Percentiles rank a stretch among this genome's conserved stretches.
Conservation (phyloP, 2,888 invertebrate species). For the Acanthococcus lagerstroemiae region DNA sequence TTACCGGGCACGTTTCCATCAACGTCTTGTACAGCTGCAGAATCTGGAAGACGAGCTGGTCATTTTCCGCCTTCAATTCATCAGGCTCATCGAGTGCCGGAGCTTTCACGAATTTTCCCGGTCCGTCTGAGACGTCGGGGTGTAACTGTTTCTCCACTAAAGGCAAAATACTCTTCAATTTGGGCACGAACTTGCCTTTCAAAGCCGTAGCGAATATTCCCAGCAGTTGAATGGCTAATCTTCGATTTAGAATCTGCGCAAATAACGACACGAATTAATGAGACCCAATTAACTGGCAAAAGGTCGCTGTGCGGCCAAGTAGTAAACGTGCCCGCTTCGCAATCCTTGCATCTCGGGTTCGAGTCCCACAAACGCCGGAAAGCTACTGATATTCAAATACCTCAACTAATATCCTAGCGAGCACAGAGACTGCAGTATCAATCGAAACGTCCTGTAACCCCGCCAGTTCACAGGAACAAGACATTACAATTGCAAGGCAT, state of each 20-base stretch:
- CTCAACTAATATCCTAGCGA: too few relatives aligned
- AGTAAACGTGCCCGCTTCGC: too few relatives aligned
- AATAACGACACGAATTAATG: neutral
- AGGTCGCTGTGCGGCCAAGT: too few relatives aligned
- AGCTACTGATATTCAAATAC: too few relatives aligned
- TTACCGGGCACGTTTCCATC: neutral
- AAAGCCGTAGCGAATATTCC: constrained; percentile 59
- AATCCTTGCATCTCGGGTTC: too few relatives aligned
- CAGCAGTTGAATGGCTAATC: constrained; percentile 66
- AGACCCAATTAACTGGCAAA: too few relatives aligned
- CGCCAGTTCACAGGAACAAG: too few relatives aligned
- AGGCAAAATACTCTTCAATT: constrained; percentile 4
- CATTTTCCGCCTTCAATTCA: neutral
- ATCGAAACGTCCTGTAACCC: too few relatives aligned
- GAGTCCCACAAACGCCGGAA: too few relatives aligned
- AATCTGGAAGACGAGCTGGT: constrained; percentile 32
- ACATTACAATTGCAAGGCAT: too few relatives aligned
- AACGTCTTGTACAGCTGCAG: constrained; percentile 31
- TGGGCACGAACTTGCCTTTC: neutral
- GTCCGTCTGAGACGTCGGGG: neutral
- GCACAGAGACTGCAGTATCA: too few relatives aligned
- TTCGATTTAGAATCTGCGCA: constrained; percentile 45
- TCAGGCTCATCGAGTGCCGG: neutral
- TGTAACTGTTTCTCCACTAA: constrained; percentile 2
- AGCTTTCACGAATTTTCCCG: constrained; percentile 5